phyloP scores from a whole-genome alignment of 2,797 vertebrate species.

The Sorex maritimensis region DNA sequence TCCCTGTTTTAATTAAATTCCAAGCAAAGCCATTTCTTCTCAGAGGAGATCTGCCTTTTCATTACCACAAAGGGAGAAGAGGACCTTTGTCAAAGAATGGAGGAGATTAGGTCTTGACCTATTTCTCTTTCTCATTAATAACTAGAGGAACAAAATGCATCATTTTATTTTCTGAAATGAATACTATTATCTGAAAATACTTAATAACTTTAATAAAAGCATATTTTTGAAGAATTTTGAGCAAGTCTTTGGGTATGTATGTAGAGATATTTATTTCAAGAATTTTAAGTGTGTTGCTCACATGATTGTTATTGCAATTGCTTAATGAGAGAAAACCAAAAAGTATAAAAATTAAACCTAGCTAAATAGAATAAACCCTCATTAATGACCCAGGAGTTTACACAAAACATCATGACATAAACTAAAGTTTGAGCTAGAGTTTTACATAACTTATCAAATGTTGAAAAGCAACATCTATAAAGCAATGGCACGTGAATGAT shows the following conservation, averaged over 20 bases:
- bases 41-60: slow-evolving; percentile 31
- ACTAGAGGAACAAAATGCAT: background rate
- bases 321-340: background rate
- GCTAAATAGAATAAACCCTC: background rate
- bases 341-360: slow-evolving; percentile 3
- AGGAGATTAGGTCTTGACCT: background rate
- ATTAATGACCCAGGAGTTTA: background rate
- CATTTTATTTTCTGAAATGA: slow-evolving; percentile 39
- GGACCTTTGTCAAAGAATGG: background rate
- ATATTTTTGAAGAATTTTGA: background rate
- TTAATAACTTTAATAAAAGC: background rate
- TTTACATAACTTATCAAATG: no score
- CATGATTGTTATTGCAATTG: slow-evolving; percentile 8
- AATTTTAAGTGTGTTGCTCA: slow-evolving; percentile 27
- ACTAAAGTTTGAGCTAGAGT: slow-evolving; percentile 2
- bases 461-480: no score
- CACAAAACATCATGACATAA: slow-evolving; percentile 17
- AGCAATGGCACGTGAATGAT: no score
- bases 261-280: slow-evolving; percentile 37
- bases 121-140: slow-evolving; percentile 1
- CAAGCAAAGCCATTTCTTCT: slow-evolving; percentile 18
- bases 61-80: background rate
- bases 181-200: slow-evolving; percentile 37
- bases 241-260: background rate
- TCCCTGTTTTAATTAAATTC: slow-evolving; percentile 74